phyloP scores from a whole-genome alignment of 2,113 vertebrate species.

The Silurus meridionalis region DNA sequence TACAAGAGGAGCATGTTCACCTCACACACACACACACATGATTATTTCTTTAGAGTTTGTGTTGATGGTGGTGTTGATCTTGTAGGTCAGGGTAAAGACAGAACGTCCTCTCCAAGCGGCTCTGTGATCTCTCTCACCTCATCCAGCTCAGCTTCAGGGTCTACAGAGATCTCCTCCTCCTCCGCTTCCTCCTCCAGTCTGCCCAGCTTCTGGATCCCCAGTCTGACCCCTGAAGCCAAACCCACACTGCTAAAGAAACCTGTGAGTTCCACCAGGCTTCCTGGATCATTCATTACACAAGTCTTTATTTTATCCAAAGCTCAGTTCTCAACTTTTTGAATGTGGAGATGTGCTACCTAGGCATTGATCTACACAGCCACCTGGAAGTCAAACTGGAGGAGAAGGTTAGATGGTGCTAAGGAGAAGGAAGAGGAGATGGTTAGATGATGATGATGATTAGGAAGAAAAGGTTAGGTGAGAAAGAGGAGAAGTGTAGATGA shows the following conservation, averaged over 20 bases:
- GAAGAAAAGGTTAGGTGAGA: too few relatives aligned
- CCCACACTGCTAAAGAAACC: conserved; percentile 83
- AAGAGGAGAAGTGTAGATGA: too few relatives aligned
- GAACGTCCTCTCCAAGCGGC: conserved; percentile 14
- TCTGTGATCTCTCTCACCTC: conserved; percentile 8
- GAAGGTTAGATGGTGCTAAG: too few relatives aligned
- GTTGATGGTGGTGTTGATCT: neutral
- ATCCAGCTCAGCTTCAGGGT: conserved; percentile 23
- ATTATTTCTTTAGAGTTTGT: neutral
- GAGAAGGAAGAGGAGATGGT: too few relatives aligned
- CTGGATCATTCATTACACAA: too few relatives aligned
- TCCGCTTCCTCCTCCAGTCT: conserved; percentile 64
- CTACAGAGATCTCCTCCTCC: conserved; percentile 48
- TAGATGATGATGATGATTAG: too few relatives aligned
- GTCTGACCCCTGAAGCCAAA: conserved; percentile 85
- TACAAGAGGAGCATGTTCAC: conserved; percentile 30
- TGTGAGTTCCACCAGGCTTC: conserved; percentile 64
- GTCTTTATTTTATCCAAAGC: too few relatives aligned
- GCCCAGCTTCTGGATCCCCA: conserved; percentile 91
- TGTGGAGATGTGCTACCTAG: too few relatives aligned
- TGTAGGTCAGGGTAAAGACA: conserved; percentile 56
- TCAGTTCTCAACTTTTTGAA: too few relatives aligned
- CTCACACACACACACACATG: neutral
- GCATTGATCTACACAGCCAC: too few relatives aligned
- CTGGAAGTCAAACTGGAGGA: too few relatives aligned